A percentile compares a stretch with the other conserved stretches of the same genome.
These are phyloP conservation scores for Capromys pilorides DNA, from an alignment of 2,797 vertebrate genomes.

Conservation along the genomic window DNA sequence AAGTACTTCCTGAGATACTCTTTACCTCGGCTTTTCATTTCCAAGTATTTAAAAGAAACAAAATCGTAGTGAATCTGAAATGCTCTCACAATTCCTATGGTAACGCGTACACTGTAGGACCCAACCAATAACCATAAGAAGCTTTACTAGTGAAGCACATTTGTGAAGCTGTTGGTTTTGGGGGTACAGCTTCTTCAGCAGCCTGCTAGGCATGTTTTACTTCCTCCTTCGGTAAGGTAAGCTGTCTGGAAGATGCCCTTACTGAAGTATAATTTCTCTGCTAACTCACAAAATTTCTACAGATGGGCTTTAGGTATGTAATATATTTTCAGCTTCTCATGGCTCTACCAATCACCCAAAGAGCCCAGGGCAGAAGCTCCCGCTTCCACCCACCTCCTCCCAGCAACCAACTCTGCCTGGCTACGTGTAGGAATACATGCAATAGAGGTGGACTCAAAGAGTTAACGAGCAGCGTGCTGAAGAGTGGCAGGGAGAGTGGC, in stretches of 20 bases:
- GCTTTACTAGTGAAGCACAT: neutral
- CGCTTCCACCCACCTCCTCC: neutral
- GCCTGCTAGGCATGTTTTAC: neutral
- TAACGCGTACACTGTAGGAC: neutral
- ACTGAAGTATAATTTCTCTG: neutral
- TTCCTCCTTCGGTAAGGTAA: conserved; percentile 23
- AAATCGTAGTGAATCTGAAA: conserved; percentile 35
- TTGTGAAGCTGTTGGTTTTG: conserved; percentile 36
- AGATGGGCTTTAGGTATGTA: neutral
- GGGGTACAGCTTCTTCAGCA: neutral
- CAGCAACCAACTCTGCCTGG: neutral
- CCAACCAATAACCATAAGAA: conserved; percentile 39
- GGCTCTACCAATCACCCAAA: neutral
- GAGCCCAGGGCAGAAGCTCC: neutral
- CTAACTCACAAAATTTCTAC: conserved; percentile 36
- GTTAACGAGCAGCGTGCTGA: conserved; percentile 31
- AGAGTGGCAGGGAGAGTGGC: conserved; percentile 58
- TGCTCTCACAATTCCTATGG: neutral
- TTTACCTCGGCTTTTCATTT: conserved; percentile 10
- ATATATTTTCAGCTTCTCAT: neutral
- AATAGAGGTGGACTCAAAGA: neutral
- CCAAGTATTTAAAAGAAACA: conserved; percentile 48
- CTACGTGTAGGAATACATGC: neutral
- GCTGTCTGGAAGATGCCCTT: neutral
- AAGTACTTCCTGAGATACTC: conserved; percentile 19